Percentiles rank a stretch among this genome's conserved stretches.
Evolutionary conservation across 2,113 vertebrate genomes (phyloP).

Genomic region (Dermatemys mawii): DNA sequence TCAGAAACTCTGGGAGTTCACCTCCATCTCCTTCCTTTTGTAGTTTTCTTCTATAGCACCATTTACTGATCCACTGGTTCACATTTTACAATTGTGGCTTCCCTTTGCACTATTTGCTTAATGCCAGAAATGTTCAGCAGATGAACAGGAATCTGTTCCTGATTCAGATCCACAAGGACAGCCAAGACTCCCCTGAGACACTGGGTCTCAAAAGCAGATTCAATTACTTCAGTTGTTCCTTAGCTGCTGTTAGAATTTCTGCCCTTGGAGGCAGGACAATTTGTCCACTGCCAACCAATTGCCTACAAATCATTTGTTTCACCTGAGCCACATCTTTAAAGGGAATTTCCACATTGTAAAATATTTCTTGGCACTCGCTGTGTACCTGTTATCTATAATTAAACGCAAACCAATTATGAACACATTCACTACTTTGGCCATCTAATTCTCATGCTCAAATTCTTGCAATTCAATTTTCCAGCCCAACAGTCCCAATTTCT

Average conservation of each 20-base stretch:
- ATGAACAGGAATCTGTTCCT: not conserved
- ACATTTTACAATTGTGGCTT: too few relatives aligned
- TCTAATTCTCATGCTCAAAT: not conserved
- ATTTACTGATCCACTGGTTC: too few relatives aligned
- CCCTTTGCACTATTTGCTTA: too few relatives aligned
- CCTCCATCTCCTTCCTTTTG: not conserved
- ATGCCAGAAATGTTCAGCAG: not conserved
- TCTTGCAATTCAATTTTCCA: not conserved
- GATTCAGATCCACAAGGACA: not conserved
- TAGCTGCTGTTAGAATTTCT: not conserved
- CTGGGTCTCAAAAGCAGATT: not conserved
- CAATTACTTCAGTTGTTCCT: not conserved
- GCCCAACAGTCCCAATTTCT: not conserved
- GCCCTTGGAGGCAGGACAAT: not conserved
- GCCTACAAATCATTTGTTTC: not conserved
- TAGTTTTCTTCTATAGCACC: too few relatives aligned
- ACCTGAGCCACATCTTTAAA: not conserved
- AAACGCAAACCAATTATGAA: not conserved
- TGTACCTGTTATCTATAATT: not conserved
- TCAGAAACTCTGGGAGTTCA: not conserved
- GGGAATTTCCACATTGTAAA: too few relatives aligned
- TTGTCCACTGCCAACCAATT: not conserved
- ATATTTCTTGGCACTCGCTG: not conserved
- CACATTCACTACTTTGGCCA: not conserved
- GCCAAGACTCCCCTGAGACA: not conserved